Base-by-base conservation (phyloP, 1,140 invertebrate species). In the Zelostemma sp. region DNA sequence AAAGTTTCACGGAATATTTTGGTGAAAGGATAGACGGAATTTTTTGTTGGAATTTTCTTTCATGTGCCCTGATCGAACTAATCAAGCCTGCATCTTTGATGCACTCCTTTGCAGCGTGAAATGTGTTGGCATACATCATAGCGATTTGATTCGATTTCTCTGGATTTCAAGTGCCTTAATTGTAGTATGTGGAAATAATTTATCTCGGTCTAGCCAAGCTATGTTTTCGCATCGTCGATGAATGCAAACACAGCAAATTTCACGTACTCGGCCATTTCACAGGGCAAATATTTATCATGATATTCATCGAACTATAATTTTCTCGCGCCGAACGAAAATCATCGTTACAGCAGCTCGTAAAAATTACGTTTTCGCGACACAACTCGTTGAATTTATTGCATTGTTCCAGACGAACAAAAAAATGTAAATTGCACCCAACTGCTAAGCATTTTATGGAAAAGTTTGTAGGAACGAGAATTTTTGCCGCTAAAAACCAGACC, bases 241-340 rank as follows among this genome's bases (percentile, higher is more conserved):
- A 46, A 46, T 46, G 18, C 17, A 46, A 46, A 12, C 18, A 4
- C 18, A 11, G 40, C 18, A 21, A 46, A 18, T 46, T 46, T 46
- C 43, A 8, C 17, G 17, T 19, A 11, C 18, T 46, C 17, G 43
- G 12, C 9, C 16, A 19, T 19, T n/a, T n/a, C 6, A 17, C 15
- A 19, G 16, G 6, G 18, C 5, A 41, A 41, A 15, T 41, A 41
- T 38, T n/a, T 3, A 14, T 11, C 35, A 3, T 14, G n/a, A 43
- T 12, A 18, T 43, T 18, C 14, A 43, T 43, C 15, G 5, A 43
- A 43, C 12, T n/a, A 38, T 38, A n/a, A 38, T 11, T 14, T 14
- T 38, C n/a, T 38, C 21, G 21, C 8, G 21, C 8, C 21, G 11
- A 35, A 35, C 1, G 6, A 35, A 35, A 35, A 35, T 35, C 33